Evolutionary conservation across 1,140 invertebrate species (phyloP).

Genomic region (Dysdera silvatica): DNA sequence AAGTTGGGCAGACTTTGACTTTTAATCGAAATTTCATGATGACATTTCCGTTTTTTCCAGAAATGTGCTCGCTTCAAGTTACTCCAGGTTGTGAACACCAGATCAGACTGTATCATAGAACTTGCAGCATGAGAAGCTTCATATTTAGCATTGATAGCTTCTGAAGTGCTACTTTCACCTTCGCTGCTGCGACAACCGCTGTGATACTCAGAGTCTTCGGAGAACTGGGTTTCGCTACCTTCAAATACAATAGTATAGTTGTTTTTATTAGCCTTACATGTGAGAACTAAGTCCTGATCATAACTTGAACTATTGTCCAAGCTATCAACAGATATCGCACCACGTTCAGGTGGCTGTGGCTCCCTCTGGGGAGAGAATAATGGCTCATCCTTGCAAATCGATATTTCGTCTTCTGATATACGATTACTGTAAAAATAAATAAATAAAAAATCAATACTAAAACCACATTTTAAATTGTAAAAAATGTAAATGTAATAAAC

Average conservation of each 20-base stretch:
- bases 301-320: slow-evolving; percentile 69
- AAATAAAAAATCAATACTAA: background rate
- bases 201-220: slow-evolving; percentile 69
- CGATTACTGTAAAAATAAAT: slow-evolving; percentile 46
- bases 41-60: background rate
- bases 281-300: slow-evolving; percentile 70
- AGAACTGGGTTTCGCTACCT: slow-evolving; percentile 65
- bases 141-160: slow-evolving; percentile 16
- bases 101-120: slow-evolving; percentile 73
- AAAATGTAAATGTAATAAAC: background rate
- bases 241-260: slow-evolving; percentile 92
- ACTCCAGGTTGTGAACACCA: slow-evolving; percentile 68
- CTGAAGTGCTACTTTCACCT: slow-evolving; percentile 36
- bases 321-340: slow-evolving; percentile 68
- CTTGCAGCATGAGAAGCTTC: slow-evolving; percentile 9
- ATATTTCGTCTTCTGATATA: slow-evolving; percentile 65
- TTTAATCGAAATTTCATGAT: slow-evolving; percentile 46
- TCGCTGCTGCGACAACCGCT: slow-evolving; percentile 50
- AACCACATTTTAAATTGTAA: background rate
- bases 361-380: slow-evolving; percentile 86
- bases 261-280: slow-evolving; percentile 76
- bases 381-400: slow-evolving; percentile 78
- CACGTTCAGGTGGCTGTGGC: slow-evolving; percentile 32
- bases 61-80: slow-evolving; percentile 55
- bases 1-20: slow-evolving; percentile 68